Evolutionary conservation across 1,140 invertebrate species (phyloP), one percentile per base, ranked within the genome.

Genomic region (Dinothrombium tinctorium): DNA sequence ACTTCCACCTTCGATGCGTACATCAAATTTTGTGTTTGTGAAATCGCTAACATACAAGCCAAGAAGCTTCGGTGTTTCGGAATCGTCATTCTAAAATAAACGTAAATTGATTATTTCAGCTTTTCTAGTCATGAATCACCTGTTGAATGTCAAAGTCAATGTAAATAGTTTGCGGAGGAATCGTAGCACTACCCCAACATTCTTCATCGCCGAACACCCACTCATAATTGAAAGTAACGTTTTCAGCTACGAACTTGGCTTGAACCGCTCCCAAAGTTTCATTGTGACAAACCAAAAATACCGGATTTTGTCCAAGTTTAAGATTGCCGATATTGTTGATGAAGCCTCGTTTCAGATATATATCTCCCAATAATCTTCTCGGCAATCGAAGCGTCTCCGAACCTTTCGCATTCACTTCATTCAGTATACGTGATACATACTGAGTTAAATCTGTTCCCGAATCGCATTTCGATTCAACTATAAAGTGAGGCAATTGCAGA

Each of bases 71-170:
- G 33, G 33, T 21, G 20, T 36, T 22, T 36, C 17, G 12, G 33
- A 19, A 15, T 36, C 33, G 8, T 36, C 33, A 21, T 19, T 12
- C 33, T 36, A 21, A 15, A 33, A 9, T 14, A 6, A 33, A 17
- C 19, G 22, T 2, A 20, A 4, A 21, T 12, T 35, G 9, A 35
- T 20, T 35, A 8, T 19, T 29, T 29, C 4, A 29, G 28, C 2
- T 3, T 14, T 36, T 9, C 33, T 36, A 26, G n/a, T 2, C 2
- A 17, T 33, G 4, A 20, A 19, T 21, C 15, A 39, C 37, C 26
- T 29, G 37, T 25, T 39, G 23, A 26, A 39, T 39, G 21, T 39
- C 37, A 14, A 39, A 17, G 28, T 39, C 37, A 39, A 39, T 26
- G 5, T 29, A 39, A 9, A 39, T 12, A 3, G 17, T 14, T 19